phyloP scores from a whole-genome alignment of 2,113 vertebrate genomes.

The Nothocercus julius region DNA sequence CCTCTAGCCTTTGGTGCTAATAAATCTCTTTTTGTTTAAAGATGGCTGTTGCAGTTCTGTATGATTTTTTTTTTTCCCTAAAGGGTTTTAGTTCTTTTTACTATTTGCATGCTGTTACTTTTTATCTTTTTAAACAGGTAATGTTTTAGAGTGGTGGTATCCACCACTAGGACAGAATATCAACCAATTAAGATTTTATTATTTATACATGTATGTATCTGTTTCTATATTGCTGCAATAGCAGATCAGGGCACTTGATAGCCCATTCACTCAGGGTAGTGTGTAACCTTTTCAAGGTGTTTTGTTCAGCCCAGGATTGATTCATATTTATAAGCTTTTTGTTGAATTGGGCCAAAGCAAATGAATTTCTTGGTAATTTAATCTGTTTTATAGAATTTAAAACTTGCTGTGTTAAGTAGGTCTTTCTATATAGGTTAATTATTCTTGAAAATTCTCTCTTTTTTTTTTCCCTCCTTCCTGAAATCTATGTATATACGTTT shows the following conservation, averaged over 20 bases:
- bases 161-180: background rate
- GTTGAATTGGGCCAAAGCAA: slow-evolving; percentile 14
- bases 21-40: slow-evolving; percentile 44
- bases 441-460: background rate
- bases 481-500: background rate
- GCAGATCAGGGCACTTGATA: background rate
- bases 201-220: background rate
- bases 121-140: slow-evolving; percentile 33
- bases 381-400: background rate
- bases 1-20: slow-evolving; percentile 31
- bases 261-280: background rate
- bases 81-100: slow-evolving; percentile 35
- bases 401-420: background rate
- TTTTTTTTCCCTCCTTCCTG: background rate
- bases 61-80: background rate
- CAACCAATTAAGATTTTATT: slow-evolving; percentile 40
- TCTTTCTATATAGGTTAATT: slow-evolving; percentile 6
- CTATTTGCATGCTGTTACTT: slow-evolving; percentile 38
- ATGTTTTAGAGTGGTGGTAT: slow-evolving; percentile 7
- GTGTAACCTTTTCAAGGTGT: slow-evolving; percentile 5
- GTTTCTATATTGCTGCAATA: background rate
- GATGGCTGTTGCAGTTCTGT: background rate
- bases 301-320: background rate
- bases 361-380: background rate
- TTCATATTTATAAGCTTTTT: slow-evolving; percentile 1